Conservation (phyloP, 2,888 invertebrate species). For the Zygothrica quintamaculata region DNA sequence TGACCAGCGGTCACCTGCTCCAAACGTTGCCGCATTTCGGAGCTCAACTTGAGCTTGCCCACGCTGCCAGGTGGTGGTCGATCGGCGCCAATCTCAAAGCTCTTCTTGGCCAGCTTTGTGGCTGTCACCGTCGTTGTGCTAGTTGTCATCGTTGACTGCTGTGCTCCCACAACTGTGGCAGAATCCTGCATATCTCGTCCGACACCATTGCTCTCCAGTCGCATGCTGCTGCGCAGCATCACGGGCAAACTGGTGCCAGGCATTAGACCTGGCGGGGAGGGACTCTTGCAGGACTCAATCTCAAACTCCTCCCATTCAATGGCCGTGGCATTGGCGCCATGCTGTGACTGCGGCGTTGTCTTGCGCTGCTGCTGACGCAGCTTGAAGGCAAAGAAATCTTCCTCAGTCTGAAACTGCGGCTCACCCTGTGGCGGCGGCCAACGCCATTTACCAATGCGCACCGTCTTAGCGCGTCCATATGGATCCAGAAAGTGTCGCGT, state of each 20-base stretch:
- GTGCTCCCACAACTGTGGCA: constrained; percentile 10
- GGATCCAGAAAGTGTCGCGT: constrained; percentile 94
- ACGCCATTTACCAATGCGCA: constrained; percentile 97
- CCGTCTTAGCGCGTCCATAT: constrained; percentile 96
- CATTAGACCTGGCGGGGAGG: constrained; percentile 67
- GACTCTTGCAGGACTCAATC: constrained; percentile 86
- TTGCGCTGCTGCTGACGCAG: constrained; percentile 92
- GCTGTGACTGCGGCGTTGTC: constrained; percentile 89
- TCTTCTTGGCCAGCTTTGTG: constrained; percentile 84
- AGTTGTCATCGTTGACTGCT: constrained; percentile 19
- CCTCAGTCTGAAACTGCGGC: constrained; percentile 90
- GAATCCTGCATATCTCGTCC: constrained; percentile 29
- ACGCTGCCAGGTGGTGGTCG: constrained; percentile 94
- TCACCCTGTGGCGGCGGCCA: constrained; percentile 96
- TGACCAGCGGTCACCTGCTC: constrained; percentile 96
- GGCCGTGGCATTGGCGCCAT: constrained; percentile 84
- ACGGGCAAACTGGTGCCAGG: constrained; percentile 57
- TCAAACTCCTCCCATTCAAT: constrained; percentile 95
- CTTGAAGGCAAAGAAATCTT: constrained; percentile 95
- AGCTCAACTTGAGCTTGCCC: constrained; percentile 94
- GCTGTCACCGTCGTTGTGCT: constrained; percentile 33
- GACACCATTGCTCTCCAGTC: constrained; percentile 66
- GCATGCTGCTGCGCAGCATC: constrained; percentile 73
- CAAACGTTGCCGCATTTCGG: constrained; percentile 95
- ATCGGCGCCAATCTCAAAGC: constrained; percentile 92